Evolutionary conservation across 2,888 invertebrate species (phyloP), one percentile per base, ranked within the genome.

Genomic region (Meteorus cinctellus): DNA sequence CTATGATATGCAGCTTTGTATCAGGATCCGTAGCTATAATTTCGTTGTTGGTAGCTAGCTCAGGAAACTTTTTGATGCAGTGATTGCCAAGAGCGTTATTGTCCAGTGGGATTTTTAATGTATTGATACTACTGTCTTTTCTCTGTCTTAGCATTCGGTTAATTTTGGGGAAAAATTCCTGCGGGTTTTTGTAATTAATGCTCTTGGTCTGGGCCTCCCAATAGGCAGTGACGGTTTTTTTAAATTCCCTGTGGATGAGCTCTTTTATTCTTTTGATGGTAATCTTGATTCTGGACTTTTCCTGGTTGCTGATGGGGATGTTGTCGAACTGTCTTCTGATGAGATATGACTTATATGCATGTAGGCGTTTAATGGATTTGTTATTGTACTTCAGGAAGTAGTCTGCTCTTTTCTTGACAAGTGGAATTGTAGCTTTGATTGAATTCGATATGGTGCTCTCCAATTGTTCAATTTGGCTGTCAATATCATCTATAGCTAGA

Each of bases 161-260:
- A 1, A 78, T 63, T 10, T 36, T 71, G 0, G 75, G 75, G 31
- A 78, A 77, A 48, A 79, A 76, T 41, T 76, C 48, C 1, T 74
- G 3, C 0, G 66, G 45, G 12, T 76, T 63, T 55, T 29, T 69
- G n/a, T 65, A 71, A 6, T 75, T 36, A 0, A 77, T 79, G 16
- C 59, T 74, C 68, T 75, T 72, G 0, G 27, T 48, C 12, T 31
- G 41, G 0, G 72, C 73, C 34, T 55, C 12, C 77, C 77, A 79
- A 16, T 77, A 73, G 0, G 59, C 62, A 8, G 70, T 67, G 4
- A 71, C 48, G 3, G 74, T 41, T 48, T 72, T 77, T 63, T 16
- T 12, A 12, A 76, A 76, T 74, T 79, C 76, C 19, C 55, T 65
- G 0, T 68, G 16, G 24, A 79, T 29, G 27, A 69, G 1, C 24